Conservation (phyloP, 2,888 invertebrate species). For the Chrysotoxum bicinctum region DNA sequence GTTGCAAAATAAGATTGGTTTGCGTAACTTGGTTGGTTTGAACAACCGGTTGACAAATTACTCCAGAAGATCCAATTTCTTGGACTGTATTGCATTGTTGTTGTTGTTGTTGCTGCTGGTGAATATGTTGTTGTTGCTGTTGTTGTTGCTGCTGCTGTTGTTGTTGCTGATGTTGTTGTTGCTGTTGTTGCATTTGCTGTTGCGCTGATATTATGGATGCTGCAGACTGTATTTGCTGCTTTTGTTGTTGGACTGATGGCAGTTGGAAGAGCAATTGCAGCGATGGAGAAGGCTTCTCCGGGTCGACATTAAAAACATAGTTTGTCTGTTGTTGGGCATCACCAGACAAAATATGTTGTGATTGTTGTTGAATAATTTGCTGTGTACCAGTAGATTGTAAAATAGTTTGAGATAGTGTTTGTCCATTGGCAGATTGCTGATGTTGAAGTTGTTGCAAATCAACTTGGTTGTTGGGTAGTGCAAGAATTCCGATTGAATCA, state of each 20-base stretch:
- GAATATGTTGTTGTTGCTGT: constrained; percentile 75
- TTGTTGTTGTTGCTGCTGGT: constrained; percentile 76
- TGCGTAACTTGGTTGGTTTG: constrained; percentile 80
- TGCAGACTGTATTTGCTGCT: constrained; percentile 69
- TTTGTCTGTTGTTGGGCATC: constrained; percentile 79
- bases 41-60: constrained; percentile 74
- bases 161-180: neutral
- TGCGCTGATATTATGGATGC: constrained; percentile 62
- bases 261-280: constrained; percentile 81
- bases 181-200: constrained; percentile 75
- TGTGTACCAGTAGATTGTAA: constrained; percentile 75
- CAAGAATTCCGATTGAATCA: constrained; percentile 74
- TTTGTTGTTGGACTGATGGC: constrained; percentile 76
- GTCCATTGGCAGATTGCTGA: constrained; percentile 68
- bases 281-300: constrained; percentile 80
- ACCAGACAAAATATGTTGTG: constrained; percentile 76
- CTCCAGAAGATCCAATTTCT: constrained; percentile 57
- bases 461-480: constrained; percentile 76
- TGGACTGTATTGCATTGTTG: constrained; percentile 74
- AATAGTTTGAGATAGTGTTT: constrained; percentile 56
- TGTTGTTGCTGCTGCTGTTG: constrained; percentile 73
- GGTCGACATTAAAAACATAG: constrained; percentile 81
- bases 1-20: constrained; percentile 78
- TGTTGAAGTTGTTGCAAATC: constrained; percentile 78
- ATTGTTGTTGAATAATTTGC: constrained; percentile 72